Evolutionary conservation across 2,113 vertebrate genomes (phyloP).

Genomic region (Collichthys lucidus): DNA sequence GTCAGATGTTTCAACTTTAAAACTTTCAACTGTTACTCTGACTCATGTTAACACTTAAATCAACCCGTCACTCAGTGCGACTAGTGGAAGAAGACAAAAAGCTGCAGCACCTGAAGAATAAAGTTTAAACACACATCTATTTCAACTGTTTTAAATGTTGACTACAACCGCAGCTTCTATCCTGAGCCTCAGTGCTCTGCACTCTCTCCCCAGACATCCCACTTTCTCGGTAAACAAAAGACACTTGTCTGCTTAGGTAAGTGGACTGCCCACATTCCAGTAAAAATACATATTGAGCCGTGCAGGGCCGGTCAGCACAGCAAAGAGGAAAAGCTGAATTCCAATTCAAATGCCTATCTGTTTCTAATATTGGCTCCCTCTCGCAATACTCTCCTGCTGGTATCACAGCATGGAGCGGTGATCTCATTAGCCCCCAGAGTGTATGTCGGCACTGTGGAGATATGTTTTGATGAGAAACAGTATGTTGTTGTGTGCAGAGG

Average conservation of each 20-base stretch:
- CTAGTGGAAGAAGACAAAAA: neutral
- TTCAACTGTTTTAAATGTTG: conserved; percentile 6
- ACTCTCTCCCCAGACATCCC: conserved; percentile 10
- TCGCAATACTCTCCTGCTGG: conserved; percentile 55
- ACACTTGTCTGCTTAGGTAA: conserved; percentile 45
- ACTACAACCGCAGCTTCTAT: conserved; percentile 8
- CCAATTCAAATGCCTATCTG: conserved; percentile 54
- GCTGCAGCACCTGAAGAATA: conserved; percentile 5
- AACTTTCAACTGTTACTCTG: conserved; percentile 9
- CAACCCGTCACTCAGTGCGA: neutral
- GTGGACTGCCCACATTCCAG: conserved; percentile 43
- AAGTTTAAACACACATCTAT: conserved; percentile 18
- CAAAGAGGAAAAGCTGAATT: conserved; percentile 57
- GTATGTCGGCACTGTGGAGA: conserved; percentile 45
- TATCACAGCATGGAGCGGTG: conserved; percentile 60
- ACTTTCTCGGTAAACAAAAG: conserved; percentile 58
- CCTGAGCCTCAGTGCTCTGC: neutral
- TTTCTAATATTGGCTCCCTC: conserved; percentile 62
- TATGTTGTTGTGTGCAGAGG: conserved; percentile 53
- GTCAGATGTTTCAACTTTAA: neutral
- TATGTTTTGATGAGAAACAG: conserved; percentile 57
- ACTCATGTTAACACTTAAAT: conserved; percentile 17
- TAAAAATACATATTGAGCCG: conserved; percentile 49
- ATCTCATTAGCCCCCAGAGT: conserved; percentile 65
- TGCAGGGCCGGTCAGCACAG: conserved; percentile 13